Evolutionary conservation across 2,888 invertebrate genomes (phyloP).

Genomic region (Thera britannica): DNA sequence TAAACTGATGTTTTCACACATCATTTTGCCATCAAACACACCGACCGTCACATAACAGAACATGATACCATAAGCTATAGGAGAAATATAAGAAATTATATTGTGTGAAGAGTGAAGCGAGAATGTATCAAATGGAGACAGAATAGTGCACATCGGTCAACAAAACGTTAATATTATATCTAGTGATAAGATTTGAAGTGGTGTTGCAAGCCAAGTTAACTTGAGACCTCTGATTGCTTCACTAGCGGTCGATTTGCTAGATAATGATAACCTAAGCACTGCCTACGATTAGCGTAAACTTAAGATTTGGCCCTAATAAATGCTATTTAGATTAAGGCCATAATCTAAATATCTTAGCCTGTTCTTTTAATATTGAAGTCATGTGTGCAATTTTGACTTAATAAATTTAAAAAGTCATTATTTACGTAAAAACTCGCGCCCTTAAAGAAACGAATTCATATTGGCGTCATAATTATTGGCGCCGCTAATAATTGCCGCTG

Average conservation of each 20-base stretch:
- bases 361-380: background rate
- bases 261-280: conserved; percentile 1
- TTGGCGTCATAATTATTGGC: too few species aligned
- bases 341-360: background rate
- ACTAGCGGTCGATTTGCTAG: conserved; percentile 6
- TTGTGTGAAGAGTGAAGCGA: conserved; percentile 56
- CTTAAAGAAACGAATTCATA: too few species aligned
- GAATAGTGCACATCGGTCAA: conserved; percentile 43
- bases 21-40: background rate
- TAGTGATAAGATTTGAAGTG: conserved; percentile 35
- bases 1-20: background rate
- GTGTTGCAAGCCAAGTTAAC: background rate
- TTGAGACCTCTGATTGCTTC: background rate
- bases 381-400: background rate
- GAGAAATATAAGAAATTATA: conserved; percentile 47
- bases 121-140: conserved; percentile 69
- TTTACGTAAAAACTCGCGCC: too few species aligned
- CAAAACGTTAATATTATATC: conserved; percentile 15
- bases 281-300: background rate
- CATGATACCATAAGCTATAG: conserved; percentile 19
- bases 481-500: too few species aligned
- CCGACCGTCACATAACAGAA: conserved; percentile 4
- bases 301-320: background rate
- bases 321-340: background rate
- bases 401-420: too few species aligned